Evolutionary conservation across 23 tunicate genomes (phyloP).

Genomic region (Botrylloides violaceus): DNA sequence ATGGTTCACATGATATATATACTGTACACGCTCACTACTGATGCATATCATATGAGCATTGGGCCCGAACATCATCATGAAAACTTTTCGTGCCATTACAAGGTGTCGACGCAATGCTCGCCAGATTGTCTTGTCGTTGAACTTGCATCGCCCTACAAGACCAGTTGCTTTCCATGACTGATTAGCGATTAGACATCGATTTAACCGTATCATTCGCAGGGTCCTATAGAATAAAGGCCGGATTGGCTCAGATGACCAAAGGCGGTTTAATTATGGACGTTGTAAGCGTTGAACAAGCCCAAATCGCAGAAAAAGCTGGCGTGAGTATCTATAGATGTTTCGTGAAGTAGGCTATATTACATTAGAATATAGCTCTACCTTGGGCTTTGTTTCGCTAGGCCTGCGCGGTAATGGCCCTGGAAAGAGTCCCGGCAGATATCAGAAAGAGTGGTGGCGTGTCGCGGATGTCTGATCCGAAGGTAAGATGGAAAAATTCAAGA

Average conservation of each 20-base stretch:
- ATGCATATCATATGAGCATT: too few relatives aligned
- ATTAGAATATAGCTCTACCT: not conserved
- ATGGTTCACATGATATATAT: too few relatives aligned
- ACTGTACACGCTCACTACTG: too few relatives aligned
- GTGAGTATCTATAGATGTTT: conserved; percentile 25
- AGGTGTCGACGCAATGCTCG: too few relatives aligned
- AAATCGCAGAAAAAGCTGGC: conserved; percentile 66
- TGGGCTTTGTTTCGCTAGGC: conserved; percentile 35
- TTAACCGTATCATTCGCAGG: too few relatives aligned
- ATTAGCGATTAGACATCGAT: too few relatives aligned
- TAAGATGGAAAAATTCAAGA: too few relatives aligned
- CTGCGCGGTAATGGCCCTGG: conserved; percentile 89
- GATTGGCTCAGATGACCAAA: conserved; percentile 76
- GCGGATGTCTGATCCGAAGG: conserved; percentile 84
- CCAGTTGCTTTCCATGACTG: too few relatives aligned
- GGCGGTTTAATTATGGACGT: conserved; percentile 90
- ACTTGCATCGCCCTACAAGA: too few relatives aligned
- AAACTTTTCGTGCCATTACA: too few relatives aligned
- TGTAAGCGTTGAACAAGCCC: conserved; percentile 61
- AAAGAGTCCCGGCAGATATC: conserved; percentile 84
- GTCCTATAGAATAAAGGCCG: conserved; percentile 52
- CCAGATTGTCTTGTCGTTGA: too few relatives aligned
- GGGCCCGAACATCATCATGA: too few relatives aligned
- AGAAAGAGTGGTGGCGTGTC: conserved; percentile 74
- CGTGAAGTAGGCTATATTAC: not conserved